Percentiles rank a stretch among this genome's conserved stretches.
Evolutionary conservation across 2,797 vertebrate genomes (phyloP).

Genomic region (Myotis planiceps): DNA sequence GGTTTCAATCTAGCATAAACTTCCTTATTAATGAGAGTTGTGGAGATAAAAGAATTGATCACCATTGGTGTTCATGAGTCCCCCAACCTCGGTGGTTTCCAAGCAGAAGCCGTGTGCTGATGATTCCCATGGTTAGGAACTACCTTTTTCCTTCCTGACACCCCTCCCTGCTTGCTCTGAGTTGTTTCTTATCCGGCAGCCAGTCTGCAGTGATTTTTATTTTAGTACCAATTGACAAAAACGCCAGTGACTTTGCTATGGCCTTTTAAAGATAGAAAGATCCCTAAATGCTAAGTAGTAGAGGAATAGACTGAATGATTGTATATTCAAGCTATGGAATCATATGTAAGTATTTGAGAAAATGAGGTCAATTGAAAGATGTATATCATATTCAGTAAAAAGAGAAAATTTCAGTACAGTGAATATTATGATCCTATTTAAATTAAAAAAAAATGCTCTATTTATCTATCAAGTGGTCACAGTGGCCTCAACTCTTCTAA

Average conservation of each 20-base stretch:
- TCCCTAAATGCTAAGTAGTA: not conserved
- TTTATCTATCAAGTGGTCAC: not conserved
- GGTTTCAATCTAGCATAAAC: not conserved
- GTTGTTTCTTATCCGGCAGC: not conserved
- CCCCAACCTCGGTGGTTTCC: not conserved
- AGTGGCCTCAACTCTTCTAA: not conserved
- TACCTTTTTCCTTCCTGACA: not conserved
- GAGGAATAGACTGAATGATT: not conserved
- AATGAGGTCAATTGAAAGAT: not conserved
- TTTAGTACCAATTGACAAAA: not conserved
- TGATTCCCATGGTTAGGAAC: fast-evolving
- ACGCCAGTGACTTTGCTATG: not conserved
- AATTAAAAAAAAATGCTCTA: not conserved
- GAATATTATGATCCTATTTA: not conserved
- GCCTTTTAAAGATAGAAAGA: not conserved
- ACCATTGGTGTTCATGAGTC: not conserved
- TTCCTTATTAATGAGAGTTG: not conserved
- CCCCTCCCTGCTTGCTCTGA: not conserved
- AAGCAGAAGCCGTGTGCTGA: not conserved
- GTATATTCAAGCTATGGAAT: not conserved
- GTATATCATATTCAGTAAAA: not conserved
- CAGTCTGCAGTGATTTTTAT: not conserved
- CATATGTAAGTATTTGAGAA: not conserved
- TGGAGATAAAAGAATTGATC: not conserved
- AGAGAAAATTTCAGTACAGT: not conserved